phyloP scores from a whole-genome alignment of 2,888 invertebrate genomes.

The Meta bourneti region DNA sequence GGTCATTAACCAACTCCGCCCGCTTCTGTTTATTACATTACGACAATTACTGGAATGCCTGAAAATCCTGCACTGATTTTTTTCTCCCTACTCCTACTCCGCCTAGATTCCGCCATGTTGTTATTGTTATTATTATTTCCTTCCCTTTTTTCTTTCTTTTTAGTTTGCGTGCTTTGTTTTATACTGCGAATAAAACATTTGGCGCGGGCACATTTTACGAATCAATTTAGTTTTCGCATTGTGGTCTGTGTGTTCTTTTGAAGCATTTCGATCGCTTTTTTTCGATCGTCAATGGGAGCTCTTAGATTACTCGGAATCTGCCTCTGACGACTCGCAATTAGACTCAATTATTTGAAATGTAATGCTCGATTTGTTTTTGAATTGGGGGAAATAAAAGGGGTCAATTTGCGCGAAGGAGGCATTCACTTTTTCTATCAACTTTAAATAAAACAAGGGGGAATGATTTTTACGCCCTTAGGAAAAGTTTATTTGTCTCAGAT shows the following conservation, averaged over 20 bases:
- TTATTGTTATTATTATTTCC: constrained; percentile 72
- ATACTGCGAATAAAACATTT: constrained; percentile 75
- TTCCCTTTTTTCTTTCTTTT: constrained; percentile 40
- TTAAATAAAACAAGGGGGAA: constrained; percentile 26
- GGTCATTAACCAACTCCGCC: constrained; percentile 74
- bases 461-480: constrained; percentile 4
- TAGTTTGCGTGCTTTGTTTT: constrained; percentile 71
- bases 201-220: constrained; percentile 74
- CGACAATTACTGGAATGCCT: constrained; percentile 75
- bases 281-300: constrained; percentile 27
- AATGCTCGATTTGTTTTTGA: constrained; percentile 73
- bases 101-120: constrained; percentile 62
- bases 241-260: constrained; percentile 71
- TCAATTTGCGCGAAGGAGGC: constrained; percentile 49
- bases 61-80: constrained; percentile 61
- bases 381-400: constrained; percentile 51
- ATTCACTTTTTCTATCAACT: constrained; percentile 18
- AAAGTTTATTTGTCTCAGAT: neutral
- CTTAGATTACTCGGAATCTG: constrained; percentile 64
- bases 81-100: constrained; percentile 12
- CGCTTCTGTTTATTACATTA: constrained; percentile 75
- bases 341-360: constrained; percentile 75
- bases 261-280: constrained; percentile 67
- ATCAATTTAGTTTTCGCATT: constrained; percentile 72
- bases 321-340: constrained; percentile 74